Conservation (phyloP, 2,113 vertebrate genomes). For the Pseudorhombus dupliciocellatus region DNA sequence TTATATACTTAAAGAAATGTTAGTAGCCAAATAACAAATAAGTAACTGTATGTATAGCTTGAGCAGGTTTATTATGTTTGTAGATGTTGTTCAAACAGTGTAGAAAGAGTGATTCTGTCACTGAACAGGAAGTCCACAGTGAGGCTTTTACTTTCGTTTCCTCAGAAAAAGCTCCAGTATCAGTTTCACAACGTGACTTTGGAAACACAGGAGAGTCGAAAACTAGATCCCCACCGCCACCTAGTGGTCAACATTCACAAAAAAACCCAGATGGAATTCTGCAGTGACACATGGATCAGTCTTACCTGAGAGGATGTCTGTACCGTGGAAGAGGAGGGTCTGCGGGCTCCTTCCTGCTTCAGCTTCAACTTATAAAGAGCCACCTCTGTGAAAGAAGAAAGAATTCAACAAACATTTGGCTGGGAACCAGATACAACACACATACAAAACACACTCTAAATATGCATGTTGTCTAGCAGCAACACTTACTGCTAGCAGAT, state of each 20-base stretch:
- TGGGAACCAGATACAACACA: not conserved
- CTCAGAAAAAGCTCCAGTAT: slow-evolving; percentile 49
- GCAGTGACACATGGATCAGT: slow-evolving; percentile 42
- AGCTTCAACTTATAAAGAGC: slow-evolving; percentile 84
- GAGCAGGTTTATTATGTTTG: too few relatives aligned
- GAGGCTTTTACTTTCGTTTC: slow-evolving; percentile 73
- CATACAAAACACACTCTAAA: not conserved
- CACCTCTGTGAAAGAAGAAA: slow-evolving; percentile 74
- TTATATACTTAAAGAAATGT: not conserved
- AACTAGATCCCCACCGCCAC: slow-evolving; percentile 56
- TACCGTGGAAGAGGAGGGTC: slow-evolving; percentile 72
- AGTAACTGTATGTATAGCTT: too few relatives aligned
- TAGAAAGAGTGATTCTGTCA: not conserved
- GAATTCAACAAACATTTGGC: not conserved
- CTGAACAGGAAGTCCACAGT: not conserved
- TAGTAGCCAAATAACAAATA: not conserved
- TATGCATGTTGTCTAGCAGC: too few relatives aligned
- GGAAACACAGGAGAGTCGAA: not conserved
- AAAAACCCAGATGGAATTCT: not conserved
- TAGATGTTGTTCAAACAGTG: not conserved
- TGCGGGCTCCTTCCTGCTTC: slow-evolving; percentile 86
- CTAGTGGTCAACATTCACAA: slow-evolving; percentile 19
- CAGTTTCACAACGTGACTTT: slow-evolving; percentile 59
- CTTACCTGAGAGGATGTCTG: slow-evolving; percentile 78
- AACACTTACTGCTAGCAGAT: slow-evolving; percentile 83